These are phyloP conservation scores for Helobdella robusta DNA, from an alignment of 2,888 invertebrate species.

Conservation along the genomic window DNA sequence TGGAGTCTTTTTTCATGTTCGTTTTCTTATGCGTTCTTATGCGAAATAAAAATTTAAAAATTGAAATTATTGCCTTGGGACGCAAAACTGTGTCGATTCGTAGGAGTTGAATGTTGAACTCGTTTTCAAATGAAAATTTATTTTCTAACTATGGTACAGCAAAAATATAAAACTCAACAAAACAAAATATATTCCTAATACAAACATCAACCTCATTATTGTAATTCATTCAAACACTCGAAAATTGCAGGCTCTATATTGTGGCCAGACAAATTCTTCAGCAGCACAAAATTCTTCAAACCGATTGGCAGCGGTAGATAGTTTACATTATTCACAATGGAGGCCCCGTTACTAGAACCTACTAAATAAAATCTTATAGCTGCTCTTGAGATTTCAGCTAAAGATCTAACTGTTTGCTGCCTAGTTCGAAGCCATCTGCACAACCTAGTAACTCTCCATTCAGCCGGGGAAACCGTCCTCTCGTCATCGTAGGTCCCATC, in stretches of 20 bases:
- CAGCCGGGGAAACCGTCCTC: conserved; percentile 18
- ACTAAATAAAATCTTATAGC: conserved; percentile 27
- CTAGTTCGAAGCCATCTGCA: conserved; percentile 32
- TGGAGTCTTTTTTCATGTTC: no score
- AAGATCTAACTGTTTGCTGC: conserved; percentile 26
- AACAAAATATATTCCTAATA: background rate
- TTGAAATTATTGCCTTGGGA: no score
- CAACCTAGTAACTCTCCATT: conserved; percentile 31
- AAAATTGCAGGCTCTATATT: conserved; percentile 26
- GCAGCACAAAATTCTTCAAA: conserved; percentile 31
- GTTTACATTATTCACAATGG: conserved; percentile 29
- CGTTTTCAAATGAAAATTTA: no score
- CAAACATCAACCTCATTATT: no score
- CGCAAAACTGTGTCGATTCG: no score
- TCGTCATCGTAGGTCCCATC: background rate
- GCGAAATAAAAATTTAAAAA: no score
- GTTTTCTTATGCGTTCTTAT: no score
- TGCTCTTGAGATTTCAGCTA: conserved; percentile 31
- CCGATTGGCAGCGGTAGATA: conserved; percentile 32
- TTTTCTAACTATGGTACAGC: no score
- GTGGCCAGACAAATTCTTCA: conserved; percentile 27
- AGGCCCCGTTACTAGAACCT: conserved; percentile 19
- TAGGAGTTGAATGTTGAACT: no score
- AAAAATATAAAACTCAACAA: no score
- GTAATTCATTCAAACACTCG: conserved; percentile 21